phyloP scores from a whole-genome alignment of 2,888 invertebrate species.

The Galeopsomyia nigrocyanea region DNA sequence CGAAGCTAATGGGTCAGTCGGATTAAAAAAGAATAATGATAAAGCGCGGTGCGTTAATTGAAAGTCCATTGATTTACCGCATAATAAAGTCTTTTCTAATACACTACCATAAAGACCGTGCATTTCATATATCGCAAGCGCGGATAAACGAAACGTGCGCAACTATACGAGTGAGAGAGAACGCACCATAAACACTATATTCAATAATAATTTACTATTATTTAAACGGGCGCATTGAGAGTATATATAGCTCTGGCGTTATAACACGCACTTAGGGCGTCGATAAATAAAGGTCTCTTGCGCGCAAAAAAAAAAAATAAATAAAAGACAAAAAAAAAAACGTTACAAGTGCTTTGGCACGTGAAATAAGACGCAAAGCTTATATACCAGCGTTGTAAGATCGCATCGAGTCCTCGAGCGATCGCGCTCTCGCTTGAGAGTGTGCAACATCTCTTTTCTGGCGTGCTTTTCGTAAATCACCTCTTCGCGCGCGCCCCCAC shows the following conservation, averaged over 20 bases:
- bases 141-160: constrained; percentile 5
- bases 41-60: too few species aligned
- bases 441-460: constrained; percentile 1
- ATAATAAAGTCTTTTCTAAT: too few species aligned
- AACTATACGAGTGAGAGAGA: constrained; percentile 10
- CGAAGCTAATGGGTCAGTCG: not conserved
- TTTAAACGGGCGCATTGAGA: constrained; percentile 28
- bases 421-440: constrained; percentile 8
- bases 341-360: constrained; percentile 14
- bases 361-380: constrained; percentile 47
- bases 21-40: not conserved
- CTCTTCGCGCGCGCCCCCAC: constrained; percentile 27
- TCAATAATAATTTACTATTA: constrained; percentile 44
- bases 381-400: not conserved
- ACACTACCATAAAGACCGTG: too few species aligned
- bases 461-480: constrained; percentile 47
- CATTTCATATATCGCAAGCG: not conserved
- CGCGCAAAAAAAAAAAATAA: constrained; percentile 6
- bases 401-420: constrained; percentile 40
- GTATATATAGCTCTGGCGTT: constrained; percentile 34
- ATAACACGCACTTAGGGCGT: constrained; percentile 44
- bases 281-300: constrained; percentile 41
- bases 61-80: too few species aligned
- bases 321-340: not conserved
- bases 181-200: constrained; percentile 19